Evolutionary conservation across 2,797 vertebrate species (phyloP).

Genomic region (Sorex maritimensis): DNA sequence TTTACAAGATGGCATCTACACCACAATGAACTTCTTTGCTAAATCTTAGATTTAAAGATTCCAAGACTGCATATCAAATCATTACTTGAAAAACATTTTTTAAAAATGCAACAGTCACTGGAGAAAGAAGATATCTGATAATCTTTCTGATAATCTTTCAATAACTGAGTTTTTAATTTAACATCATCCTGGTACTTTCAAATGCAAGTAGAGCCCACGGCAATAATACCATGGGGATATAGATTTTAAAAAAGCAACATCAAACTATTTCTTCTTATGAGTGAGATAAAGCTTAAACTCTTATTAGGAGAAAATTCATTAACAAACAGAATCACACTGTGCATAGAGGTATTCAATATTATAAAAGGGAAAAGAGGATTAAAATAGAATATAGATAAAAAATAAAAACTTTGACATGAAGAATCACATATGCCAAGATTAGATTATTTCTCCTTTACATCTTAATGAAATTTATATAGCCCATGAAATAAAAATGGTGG

Average conservation of each 20-base stretch:
- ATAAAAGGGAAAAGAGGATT: conserved; percentile 60
- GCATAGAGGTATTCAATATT: conserved; percentile 53
- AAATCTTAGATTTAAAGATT: conserved; percentile 78
- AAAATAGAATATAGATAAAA: conserved; percentile 60
- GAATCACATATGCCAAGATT: conserved; percentile 45
- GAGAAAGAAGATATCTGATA: conserved; percentile 54
- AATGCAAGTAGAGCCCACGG: conserved; percentile 59
- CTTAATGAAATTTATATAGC: conserved; percentile 55
- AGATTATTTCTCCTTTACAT: conserved; percentile 75
- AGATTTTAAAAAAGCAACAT: conserved; percentile 76
- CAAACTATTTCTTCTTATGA: conserved; percentile 67
- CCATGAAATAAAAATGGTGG: conserved; percentile 13
- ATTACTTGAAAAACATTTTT: conserved; percentile 77
- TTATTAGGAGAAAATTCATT: conserved; percentile 73
- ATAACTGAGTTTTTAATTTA: conserved; percentile 83
- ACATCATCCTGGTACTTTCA: conserved; percentile 79
- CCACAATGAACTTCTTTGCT: conserved; percentile 76
- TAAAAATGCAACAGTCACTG: conserved; percentile 76
- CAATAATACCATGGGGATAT: conserved; percentile 55
- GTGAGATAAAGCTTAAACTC: conserved; percentile 69
- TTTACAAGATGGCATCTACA: conserved; percentile 60
- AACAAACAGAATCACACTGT: conserved; percentile 67
- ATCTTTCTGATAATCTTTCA: conserved; percentile 30
- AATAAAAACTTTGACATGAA: conserved; percentile 36
- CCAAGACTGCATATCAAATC: conserved; percentile 74